Base-by-base conservation (phyloP, 2,888 invertebrate species). In the Thera britannica region DNA sequence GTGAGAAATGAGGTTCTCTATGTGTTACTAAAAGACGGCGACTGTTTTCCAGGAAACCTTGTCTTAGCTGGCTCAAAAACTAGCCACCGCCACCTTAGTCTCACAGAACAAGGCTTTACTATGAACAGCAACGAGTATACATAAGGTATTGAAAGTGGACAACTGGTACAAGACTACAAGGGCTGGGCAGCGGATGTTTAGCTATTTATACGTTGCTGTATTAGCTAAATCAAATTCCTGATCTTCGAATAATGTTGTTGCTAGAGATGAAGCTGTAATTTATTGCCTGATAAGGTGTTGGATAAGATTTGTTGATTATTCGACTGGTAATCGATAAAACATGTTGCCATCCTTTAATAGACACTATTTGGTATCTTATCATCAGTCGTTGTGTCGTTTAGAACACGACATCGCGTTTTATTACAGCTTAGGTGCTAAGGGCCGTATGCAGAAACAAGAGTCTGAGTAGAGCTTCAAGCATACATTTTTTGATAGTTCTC, bases 91-190 rank as follows among this genome's bases (percentile, higher is more conserved):
- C 71, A 66, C 68, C 63, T 60, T 62, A 65, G 58, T 58, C 65
- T 63, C 48, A 44, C 52, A 51, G 58, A 61, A 64, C 23, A 60
- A 58, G 65, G 58, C 49, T 67, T 71, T 44, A 63, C 69, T 71
- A 72, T 70, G 67, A 60, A 68, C 72, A 61, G 65, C 67, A 56
- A 68, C 72, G 51, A 58, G 71, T 71, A 67, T 75, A 72, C 72
- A 74, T 70, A 75, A 74, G 74, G 67, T 70, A 74, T 74, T 75
- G 75, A 75, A 75, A 75, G 75, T 71, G 72, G 72, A 73, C 68
- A 75, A 75, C 73, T 67, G 65, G 73, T 71, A 70, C 68, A 54
- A 65, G 65, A 57, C 55, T 56, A 62, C 68, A 67, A 70, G 61
- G 74, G 67, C 70, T 72, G 57, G 68, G 62, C 66, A 34, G 56